A percentile compares a stretch with the other conserved stretches of the same genome.
These are phyloP conservation scores for Trichonephila inaurata DNA, from an alignment of 1,140 invertebrate species.

Conservation along the genomic window DNA sequence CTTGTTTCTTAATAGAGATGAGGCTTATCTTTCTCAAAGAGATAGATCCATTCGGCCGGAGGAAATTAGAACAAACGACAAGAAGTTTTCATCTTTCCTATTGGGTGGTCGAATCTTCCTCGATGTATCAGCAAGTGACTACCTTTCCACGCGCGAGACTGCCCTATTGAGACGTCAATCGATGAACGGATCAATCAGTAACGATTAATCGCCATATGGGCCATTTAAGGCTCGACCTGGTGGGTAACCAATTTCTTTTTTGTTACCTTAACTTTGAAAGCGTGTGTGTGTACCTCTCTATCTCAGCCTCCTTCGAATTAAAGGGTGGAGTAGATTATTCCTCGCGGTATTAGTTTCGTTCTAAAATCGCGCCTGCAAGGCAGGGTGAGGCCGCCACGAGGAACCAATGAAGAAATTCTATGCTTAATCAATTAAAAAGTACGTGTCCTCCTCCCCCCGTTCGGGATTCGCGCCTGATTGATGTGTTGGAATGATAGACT, in stretches of 20 bases:
- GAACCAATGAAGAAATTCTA: constrained; percentile 71
- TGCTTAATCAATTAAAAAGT: constrained; percentile 71
- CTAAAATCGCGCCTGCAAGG: constrained; percentile 24
- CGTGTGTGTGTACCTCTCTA: background rate
- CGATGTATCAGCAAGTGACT: background rate
- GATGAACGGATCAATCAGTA: constrained; percentile 61
- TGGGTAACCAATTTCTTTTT: constrained; percentile 24
- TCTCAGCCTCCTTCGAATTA: constrained; percentile 1
- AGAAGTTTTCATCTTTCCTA: constrained; percentile 30
- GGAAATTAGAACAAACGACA: constrained; percentile 45
- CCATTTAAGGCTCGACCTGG: constrained; percentile 42
- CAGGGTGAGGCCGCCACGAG: constrained; percentile 56
- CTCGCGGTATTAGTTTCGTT: constrained; percentile 34
- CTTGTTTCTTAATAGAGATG: constrained; percentile 1
- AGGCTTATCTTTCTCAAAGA: constrained; percentile 2
- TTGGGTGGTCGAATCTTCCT: constrained; percentile 60
- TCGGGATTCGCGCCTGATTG: constrained; percentile 20
- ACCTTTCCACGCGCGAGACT: background rate
- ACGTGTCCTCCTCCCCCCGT: background rate
- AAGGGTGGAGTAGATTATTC: constrained; percentile 62
- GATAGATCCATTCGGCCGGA: background rate
- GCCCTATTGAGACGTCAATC: constrained; percentile 66
- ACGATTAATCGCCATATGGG: constrained; percentile 70
- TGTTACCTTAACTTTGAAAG: background rate
- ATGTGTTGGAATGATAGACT: constrained; percentile 58